Conservation (phyloP, 2,113 vertebrate genomes). For the Numida meleagris region DNA sequence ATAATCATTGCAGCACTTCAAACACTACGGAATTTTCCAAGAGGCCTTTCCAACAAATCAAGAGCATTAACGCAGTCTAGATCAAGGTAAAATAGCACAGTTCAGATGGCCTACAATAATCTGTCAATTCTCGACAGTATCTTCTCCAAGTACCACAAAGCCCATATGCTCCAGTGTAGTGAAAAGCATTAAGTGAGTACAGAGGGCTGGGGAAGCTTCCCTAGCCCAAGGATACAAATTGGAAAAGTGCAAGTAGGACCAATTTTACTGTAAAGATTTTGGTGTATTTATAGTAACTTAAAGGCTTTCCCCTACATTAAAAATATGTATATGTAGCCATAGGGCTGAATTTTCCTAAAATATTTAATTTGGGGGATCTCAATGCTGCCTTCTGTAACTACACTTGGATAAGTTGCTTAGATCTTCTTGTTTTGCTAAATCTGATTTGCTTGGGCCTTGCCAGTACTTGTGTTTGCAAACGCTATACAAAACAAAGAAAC, state of each 20-base stretch:
- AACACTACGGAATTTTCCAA: not conserved
- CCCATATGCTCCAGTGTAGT: not conserved
- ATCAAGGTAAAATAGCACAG: not conserved
- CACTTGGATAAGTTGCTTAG: fast-evolving
- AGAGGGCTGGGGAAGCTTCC: not conserved
- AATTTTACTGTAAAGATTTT: not conserved
- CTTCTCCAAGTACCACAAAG: not conserved
- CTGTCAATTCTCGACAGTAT: not conserved
- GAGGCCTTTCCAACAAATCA: not conserved
- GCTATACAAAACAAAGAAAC: not conserved
- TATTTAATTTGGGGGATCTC: not conserved
- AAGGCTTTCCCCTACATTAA: not conserved
- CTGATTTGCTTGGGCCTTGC: not conserved
- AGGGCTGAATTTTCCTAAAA: not conserved
- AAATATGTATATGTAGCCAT: not conserved
- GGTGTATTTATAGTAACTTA: not conserved
- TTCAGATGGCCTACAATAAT: fast-evolving
- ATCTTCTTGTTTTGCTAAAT: not conserved
- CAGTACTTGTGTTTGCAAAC: not conserved
- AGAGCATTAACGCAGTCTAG: not conserved
- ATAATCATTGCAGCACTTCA: not conserved
- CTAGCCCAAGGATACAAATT: not conserved
- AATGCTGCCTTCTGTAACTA: not conserved
- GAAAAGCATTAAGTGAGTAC: not conserved
- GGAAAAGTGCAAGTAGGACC: not conserved